A percentile compares a stretch with the other conserved stretches of the same genome.
Conservation (phyloP, 2,797 vertebrate genomes). For the Bradypodion pumilum region DNA sequence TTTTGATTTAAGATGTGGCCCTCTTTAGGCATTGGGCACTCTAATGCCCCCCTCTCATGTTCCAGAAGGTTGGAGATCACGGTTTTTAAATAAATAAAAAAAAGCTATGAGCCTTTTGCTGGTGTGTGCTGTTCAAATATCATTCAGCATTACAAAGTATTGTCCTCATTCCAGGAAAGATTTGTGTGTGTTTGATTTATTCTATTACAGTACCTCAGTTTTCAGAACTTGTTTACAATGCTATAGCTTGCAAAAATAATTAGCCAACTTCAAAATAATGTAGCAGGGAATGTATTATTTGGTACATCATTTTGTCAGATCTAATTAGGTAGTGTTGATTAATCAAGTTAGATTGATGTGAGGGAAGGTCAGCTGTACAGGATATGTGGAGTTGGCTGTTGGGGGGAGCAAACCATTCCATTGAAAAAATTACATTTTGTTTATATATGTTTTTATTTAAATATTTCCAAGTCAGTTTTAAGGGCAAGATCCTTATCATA, state of each 20-base stretch:
- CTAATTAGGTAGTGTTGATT: slow-evolving; percentile 44
- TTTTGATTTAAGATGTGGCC: no score
- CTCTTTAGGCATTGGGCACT: no score
- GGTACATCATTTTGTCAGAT: slow-evolving; percentile 7
- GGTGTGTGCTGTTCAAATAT: slow-evolving; percentile 50
- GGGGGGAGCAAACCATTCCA: slow-evolving; percentile 36
- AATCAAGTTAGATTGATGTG: slow-evolving; percentile 42
- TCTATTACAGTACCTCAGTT: slow-evolving; percentile 23
- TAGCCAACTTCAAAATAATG: slow-evolving; percentile 30
- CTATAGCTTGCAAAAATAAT: slow-evolving; percentile 18
- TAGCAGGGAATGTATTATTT: background rate
- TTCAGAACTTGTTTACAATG: slow-evolving; percentile 36
- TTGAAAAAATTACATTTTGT: slow-evolving; percentile 32
- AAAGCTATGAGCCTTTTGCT: slow-evolving; percentile 59
- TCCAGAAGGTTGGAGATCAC: no score
- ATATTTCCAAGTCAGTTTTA: no score
- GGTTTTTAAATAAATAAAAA: no score
- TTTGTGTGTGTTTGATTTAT: slow-evolving; percentile 19
- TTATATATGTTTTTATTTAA: background rate
- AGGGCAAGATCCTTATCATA: no score
- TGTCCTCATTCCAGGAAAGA: slow-evolving; percentile 7
- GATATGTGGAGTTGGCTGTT: slow-evolving; percentile 10
- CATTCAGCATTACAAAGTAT: slow-evolving; percentile 24
- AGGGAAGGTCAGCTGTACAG: slow-evolving; percentile 32
- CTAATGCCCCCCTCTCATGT: no score